Base-by-base conservation (phyloP, 1,140 invertebrate genomes). In the Drosophila busckii region DNA sequence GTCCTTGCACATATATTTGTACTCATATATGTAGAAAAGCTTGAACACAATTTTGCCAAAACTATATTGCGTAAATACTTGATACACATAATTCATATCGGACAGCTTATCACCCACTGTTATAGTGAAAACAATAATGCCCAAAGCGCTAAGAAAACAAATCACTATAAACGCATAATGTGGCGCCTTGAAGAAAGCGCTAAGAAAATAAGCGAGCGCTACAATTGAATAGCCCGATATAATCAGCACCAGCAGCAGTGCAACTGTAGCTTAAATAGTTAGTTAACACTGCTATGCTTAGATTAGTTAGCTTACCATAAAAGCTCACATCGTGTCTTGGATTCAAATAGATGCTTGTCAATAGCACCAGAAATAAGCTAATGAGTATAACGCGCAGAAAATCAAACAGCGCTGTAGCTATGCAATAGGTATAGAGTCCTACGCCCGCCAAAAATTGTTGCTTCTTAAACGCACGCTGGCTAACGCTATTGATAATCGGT, bases 361-460 rank as follows among this genome's bases (percentile, higher is more conserved):
- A 1, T 1, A 17, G 1, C 12, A 58, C 4, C 0, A 61, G 2
- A 0, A 4, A 1, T 0, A 26, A 0, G 3, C 7, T 9, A 0
- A 37, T 0, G 1, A 44, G 0, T 2, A 53, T 0, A 2, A 34
- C 25, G 2, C 45, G 7, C 2, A 45, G 0, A 0, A 26, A 0
- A 23, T 66, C 54, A 9, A 40, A 65, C 0, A 61, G 0, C 0
- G 13, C 0, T 3, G 32, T 22, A n/a, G 32, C n/a, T 0, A 10
- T 0, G 19, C 45, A 29, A 32, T 53, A 63, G 9, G 29, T 29
- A 2, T 3, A 8, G 0, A 46, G 10, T 2, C 35, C 12, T 0
- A 46, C 34, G 2, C 75, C 75, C 2, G 70, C 41, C 4, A 82
- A 25, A 4, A 32, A 56, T 8, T 83, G 66, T 4, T 67, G 66